These are phyloP conservation scores for Capricornis sumatraensis DNA, from an alignment of 2,113 vertebrate species.

Conservation along the genomic window DNA sequence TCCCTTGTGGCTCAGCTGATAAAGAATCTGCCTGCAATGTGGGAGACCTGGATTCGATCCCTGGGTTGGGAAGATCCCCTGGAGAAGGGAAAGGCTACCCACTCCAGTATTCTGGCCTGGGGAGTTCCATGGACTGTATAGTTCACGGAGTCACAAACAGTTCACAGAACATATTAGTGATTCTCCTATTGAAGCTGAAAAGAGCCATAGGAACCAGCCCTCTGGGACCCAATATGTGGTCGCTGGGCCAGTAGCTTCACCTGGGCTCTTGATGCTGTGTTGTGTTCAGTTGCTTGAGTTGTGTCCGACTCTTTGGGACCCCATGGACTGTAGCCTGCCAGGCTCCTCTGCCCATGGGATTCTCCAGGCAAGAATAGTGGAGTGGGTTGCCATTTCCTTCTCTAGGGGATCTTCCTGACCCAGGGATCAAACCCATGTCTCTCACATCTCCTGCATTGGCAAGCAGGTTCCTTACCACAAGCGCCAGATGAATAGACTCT, in stretches of 20 bases:
- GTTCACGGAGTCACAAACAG: background rate
- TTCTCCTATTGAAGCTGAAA: background rate
- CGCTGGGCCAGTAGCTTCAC: background rate
- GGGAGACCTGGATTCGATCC: background rate
- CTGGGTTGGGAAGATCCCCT: background rate
- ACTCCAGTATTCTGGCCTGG: background rate
- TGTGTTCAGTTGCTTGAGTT: background rate
- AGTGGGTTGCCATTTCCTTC: background rate
- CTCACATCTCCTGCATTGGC: background rate
- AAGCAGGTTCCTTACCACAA: background rate
- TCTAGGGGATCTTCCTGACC: background rate
- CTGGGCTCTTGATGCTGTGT: background rate
- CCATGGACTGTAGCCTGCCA: background rate
- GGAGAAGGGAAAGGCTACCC: background rate
- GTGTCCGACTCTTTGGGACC: fast-evolving
- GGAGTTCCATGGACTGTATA: background rate
- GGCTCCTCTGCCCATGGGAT: background rate
- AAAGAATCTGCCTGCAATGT: background rate
- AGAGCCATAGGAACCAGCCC: background rate
- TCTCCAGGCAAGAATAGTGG: background rate
- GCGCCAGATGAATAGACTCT: background rate
- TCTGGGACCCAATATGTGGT: background rate
- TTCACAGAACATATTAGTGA: background rate
- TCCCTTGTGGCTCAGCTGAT: background rate
- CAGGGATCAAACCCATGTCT: background rate